These are phyloP conservation scores for Patella depressa DNA, from an alignment of 2,888 invertebrate genomes.

Conservation along the genomic window DNA sequence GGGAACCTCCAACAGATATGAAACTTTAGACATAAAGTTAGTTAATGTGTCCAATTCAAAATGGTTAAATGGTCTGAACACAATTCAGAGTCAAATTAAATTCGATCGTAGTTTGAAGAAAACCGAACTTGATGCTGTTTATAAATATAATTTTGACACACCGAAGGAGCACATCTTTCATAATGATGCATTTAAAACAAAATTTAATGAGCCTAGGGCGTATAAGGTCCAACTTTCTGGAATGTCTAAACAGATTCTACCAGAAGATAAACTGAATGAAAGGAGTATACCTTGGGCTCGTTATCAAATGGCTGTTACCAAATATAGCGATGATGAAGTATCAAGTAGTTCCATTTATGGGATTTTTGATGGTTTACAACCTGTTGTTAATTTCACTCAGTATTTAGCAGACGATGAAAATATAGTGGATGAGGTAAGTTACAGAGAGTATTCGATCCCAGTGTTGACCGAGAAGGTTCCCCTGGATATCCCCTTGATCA, in stretches of 20 bases:
- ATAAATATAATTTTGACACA: conserved; percentile 51
- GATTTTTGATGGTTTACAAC: conserved; percentile 44
- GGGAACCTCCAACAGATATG: conserved; percentile 54
- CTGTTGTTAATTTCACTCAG: conserved; percentile 48
- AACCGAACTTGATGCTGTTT: conserved; percentile 50
- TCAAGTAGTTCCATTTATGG: conserved; percentile 50
- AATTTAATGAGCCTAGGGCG: conserved; percentile 47
- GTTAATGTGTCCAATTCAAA: conserved; percentile 37
- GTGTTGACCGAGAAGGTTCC: too few relatives aligned
- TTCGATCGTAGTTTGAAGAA: conserved; percentile 36
- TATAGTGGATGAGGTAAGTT: conserved; percentile 50
- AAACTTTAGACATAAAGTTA: conserved; percentile 49
- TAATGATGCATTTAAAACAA: conserved; percentile 42
- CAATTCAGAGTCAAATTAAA: conserved; percentile 40
- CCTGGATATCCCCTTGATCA: too few relatives aligned
- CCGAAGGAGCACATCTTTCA: conserved; percentile 58
- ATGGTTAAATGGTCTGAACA: conserved; percentile 33
- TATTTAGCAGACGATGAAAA: conserved; percentile 51
- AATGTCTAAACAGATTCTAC: conserved; percentile 51
- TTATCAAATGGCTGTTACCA: conserved; percentile 56
- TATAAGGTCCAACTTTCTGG: conserved; percentile 32
- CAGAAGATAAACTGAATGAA: conserved; percentile 44
- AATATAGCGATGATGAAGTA: conserved; percentile 48
- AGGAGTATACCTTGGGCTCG: conserved; percentile 51
- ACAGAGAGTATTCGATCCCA: background rate